Conservation (phyloP, 2,113 vertebrate genomes). For the Boulengeromyrus knoepffleri region DNA sequence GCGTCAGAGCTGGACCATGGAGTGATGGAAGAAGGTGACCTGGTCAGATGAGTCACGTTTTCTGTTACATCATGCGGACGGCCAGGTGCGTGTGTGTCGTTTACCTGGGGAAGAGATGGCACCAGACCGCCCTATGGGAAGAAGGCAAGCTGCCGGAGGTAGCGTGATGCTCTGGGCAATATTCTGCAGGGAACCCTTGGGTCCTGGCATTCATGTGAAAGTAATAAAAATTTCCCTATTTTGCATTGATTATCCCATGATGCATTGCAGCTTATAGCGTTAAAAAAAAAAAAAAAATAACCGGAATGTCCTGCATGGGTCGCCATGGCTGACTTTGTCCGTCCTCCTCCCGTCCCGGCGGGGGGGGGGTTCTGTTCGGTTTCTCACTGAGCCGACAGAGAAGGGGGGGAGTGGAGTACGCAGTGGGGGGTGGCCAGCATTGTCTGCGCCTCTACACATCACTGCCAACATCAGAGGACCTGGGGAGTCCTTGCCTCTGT, state of each 20-base stretch:
- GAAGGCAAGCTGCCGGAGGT: neutral
- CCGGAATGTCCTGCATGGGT: neutral
- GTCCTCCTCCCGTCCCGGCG: neutral
- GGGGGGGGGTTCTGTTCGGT: neutral
- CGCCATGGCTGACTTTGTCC: neutral
- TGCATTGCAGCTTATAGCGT: neutral
- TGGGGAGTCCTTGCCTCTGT: neutral
- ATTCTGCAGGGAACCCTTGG: neutral
- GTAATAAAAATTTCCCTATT: neutral
- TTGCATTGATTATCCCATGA: neutral
- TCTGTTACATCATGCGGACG: neutral
- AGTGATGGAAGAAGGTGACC: neutral
- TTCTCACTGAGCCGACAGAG: neutral
- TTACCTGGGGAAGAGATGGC: neutral
- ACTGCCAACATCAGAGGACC: neutral
- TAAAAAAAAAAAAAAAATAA: neutral
- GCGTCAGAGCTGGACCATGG: neutral
- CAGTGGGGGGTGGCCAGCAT: neutral
- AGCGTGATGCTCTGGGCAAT: neutral
- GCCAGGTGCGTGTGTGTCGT: neutral
- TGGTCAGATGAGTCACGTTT: neutral
- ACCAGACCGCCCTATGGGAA: neutral
- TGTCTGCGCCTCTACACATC: neutral
- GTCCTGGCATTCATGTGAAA: neutral
- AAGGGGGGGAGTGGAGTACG: neutral